These are phyloP conservation scores for Sinohyriopsis cumingii DNA, from an alignment of 2,888 invertebrate species.

Conservation along the genomic window DNA sequence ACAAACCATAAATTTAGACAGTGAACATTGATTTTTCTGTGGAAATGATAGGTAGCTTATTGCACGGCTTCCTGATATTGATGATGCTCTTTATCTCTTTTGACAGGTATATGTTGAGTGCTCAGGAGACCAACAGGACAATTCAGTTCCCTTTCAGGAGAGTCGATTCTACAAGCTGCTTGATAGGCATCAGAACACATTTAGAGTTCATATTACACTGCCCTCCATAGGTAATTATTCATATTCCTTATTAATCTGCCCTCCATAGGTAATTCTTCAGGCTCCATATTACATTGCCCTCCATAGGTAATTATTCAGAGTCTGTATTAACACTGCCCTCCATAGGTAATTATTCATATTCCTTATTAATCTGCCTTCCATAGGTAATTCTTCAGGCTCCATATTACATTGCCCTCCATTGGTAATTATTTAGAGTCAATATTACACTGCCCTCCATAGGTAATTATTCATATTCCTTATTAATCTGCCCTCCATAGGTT, in stretches of 20 bases:
- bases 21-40: no score
- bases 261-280: no score
- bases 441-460: no score
- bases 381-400: constrained; percentile 24
- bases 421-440: no score
- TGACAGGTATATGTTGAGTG: constrained; percentile 69
- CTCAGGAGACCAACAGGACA: constrained; percentile 73
- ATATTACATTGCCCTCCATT: no score
- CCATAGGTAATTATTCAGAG: no score
- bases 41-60: no score
- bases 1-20: no score
- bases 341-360: constrained; percentile 79
- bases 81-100: background rate
- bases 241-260: background rate
- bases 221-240: constrained; percentile 74
- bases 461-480: no score
- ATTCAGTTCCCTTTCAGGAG: constrained; percentile 72
- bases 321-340: no score
- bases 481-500: constrained; percentile 73
- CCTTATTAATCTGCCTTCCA: constrained; percentile 78
- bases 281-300: no score
- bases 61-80: no score
- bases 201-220: constrained; percentile 78
- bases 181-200: constrained; percentile 78
- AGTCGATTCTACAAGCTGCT: constrained; percentile 75